A percentile compares a stretch with the other conserved stretches of the same genome.
Conservation (phyloP, 2,888 invertebrate species). For the Tachystola acroxantha region DNA sequence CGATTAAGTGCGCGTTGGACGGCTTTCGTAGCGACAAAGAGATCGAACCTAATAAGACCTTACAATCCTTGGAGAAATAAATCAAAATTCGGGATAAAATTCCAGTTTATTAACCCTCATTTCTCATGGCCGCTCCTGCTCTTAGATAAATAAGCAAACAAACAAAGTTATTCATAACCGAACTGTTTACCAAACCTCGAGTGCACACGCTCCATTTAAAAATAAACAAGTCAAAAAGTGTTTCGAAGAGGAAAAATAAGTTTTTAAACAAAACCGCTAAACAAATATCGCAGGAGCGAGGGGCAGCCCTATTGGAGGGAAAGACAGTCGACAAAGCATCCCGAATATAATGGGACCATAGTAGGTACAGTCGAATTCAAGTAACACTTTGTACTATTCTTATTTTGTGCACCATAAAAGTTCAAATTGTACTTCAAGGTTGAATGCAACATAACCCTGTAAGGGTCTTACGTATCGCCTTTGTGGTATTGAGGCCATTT, state of each 20-base stretch:
- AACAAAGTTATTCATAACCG: slow-evolving; percentile 39
- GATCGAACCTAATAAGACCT: no score
- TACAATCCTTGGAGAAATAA: neutral
- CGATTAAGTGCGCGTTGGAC: no score
- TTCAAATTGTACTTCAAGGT: no score
- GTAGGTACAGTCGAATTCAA: slow-evolving; percentile 11
- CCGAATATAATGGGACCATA: slow-evolving; percentile 32
- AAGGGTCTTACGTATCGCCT: no score
- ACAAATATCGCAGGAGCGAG: slow-evolving; percentile 5
- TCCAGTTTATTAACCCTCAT: slow-evolving; percentile 42
- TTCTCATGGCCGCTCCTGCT: slow-evolving; percentile 37
- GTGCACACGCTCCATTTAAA: slow-evolving; percentile 56
- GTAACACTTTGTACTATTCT: no score
- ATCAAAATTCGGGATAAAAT: slow-evolving; percentile 11
- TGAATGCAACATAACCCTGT: no score
- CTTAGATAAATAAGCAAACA: slow-evolving; percentile 38
- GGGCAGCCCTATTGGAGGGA: slow-evolving; percentile 12
- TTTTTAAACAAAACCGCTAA: slow-evolving; percentile 24
- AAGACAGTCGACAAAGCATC: slow-evolving; percentile 14
- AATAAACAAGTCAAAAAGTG: slow-evolving; percentile 64
- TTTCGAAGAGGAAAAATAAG: slow-evolving; percentile 44
- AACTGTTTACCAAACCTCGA: slow-evolving; percentile 44
- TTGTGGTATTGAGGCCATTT: no score
- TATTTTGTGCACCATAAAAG: no score
- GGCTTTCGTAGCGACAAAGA: no score